These are phyloP conservation scores for Nomada ruficornis DNA, from an alignment of 2,888 invertebrate genomes.

Conservation along the genomic window DNA sequence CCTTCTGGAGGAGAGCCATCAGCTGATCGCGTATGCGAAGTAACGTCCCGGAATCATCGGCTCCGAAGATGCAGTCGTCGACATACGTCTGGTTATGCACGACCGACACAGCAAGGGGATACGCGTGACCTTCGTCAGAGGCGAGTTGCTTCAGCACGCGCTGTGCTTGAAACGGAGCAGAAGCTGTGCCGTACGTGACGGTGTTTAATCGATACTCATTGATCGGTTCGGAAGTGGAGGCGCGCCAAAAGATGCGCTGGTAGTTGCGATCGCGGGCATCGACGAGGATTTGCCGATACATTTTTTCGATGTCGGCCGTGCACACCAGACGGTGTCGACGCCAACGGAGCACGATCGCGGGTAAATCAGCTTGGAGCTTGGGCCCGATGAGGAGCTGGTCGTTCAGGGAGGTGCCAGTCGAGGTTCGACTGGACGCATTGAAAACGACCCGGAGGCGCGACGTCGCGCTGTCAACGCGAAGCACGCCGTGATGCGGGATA, in stretches of 20 bases:
- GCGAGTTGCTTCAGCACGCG: not conserved
- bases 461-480: no score
- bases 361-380: not conserved
- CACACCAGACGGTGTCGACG: not conserved
- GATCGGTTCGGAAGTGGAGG: no score
- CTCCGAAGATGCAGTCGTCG: no score
- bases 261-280: no score
- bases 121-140: not conserved
- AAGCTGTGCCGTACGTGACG: not conserved
- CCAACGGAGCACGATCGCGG: not conserved
- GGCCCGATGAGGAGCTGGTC: not conserved
- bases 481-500: no score
- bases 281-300: no score
- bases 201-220: not conserved
- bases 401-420: not conserved
- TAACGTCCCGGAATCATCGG: no score
- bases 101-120: not conserved
- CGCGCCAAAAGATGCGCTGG: no score
- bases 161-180: not conserved
- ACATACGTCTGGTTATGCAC: not conserved
- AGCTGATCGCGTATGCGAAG: no score
- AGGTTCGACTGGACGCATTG: not conserved
- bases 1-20: no score
- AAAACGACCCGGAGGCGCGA: no score
- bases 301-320: not conserved